Evolutionary conservation across 2,888 invertebrate genomes (phyloP).

Genomic region (Caradrina clavipalpis): DNA sequence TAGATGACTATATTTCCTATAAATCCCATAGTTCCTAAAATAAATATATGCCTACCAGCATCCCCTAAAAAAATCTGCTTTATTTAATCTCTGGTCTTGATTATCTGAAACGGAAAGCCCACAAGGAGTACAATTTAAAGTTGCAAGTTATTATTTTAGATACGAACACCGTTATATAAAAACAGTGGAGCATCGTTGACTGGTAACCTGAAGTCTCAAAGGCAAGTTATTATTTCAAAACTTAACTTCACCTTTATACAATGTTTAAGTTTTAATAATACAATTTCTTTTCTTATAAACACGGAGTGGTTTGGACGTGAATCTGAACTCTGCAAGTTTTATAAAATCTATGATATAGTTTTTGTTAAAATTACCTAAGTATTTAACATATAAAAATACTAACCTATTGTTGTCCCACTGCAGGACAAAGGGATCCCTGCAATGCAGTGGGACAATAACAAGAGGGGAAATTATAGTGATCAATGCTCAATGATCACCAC

Average conservation of each 20-base stretch:
- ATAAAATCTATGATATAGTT: neutral
- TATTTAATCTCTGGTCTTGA: conserved; percentile 10
- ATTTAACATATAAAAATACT: too few relatives aligned
- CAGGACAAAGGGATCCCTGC: too few relatives aligned
- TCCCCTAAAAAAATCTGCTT: conserved; percentile 5
- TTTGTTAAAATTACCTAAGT: too few relatives aligned
- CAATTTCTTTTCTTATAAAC: conserved; percentile 12
- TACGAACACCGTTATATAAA: conserved; percentile 16
- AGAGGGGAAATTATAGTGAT: too few relatives aligned
- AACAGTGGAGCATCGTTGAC: conserved; percentile 21
- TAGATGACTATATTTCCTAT: too few relatives aligned
- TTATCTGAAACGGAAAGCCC: conserved; percentile 12
- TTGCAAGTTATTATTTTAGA: conserved; percentile 9
- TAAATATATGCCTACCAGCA: too few relatives aligned
- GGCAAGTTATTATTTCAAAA: conserved; percentile 41
- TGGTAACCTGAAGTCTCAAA: conserved; percentile 25
- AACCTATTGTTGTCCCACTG: too few relatives aligned
- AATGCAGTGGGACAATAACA: too few relatives aligned
- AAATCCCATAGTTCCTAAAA: too few relatives aligned
- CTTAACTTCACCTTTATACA: conserved; percentile 23
- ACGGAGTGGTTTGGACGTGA: conserved; percentile 16
- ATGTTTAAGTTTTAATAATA: conserved; percentile 33
- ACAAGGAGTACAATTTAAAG: conserved; percentile 32
- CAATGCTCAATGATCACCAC: too few relatives aligned
- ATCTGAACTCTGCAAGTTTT: neutral